These are phyloP conservation scores for Anhinga rufa DNA, from an alignment of 2,113 vertebrate species.

Conservation along the genomic window DNA sequence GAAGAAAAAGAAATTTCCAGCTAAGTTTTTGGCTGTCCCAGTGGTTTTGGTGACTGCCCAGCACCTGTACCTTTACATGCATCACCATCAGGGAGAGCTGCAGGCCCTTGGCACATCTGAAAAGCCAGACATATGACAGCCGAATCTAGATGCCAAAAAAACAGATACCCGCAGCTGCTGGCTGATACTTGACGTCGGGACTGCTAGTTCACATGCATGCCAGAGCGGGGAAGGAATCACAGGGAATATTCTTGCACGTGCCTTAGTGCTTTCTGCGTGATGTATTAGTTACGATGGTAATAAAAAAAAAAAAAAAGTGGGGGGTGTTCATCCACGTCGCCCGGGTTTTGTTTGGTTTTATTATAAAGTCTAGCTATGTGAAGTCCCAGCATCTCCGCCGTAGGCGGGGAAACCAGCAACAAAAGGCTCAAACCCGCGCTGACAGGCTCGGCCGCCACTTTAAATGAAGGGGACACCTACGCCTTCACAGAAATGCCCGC, in stretches of 20 bases:
- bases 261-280: neutral
- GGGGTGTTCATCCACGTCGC: neutral
- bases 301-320: neutral
- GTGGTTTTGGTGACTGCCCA: neutral
- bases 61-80: fast-evolving
- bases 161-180: fast-evolving
- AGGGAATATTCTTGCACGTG: fast-evolving
- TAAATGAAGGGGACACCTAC: neutral
- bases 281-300: fast-evolving
- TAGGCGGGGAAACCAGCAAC: fast-evolving
- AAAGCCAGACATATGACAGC: too few species aligned
- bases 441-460: neutral
- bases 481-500: neutral
- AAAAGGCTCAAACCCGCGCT: neutral
- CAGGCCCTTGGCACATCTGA: neutral
- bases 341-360: neutral
- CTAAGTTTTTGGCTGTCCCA: neutral
- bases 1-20: neutral
- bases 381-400: fast-evolving
- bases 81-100: neutral
- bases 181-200: fast-evolving
- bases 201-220: fast-evolving
- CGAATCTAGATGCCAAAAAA: neutral
- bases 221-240: neutral
- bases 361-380: fast-evolving